Evolutionary conservation across 2,888 invertebrate genomes (phyloP).

Genomic region (Apotomis betuletana): DNA sequence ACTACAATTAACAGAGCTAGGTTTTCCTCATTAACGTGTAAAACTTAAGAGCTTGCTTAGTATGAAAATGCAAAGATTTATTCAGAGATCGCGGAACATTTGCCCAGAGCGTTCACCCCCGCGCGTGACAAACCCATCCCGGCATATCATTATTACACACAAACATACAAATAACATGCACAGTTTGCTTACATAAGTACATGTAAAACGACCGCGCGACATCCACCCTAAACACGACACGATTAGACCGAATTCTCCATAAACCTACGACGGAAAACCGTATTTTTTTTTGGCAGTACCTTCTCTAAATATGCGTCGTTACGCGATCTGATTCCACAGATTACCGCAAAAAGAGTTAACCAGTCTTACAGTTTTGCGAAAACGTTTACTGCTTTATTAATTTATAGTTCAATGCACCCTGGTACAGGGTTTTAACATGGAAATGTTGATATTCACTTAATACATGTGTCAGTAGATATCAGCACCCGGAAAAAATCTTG

Average conservation of each 20-base stretch:
- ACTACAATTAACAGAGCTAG: constrained; percentile 4
- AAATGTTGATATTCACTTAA: not conserved
- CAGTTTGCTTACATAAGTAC: constrained; percentile 40
- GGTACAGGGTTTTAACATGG: not conserved
- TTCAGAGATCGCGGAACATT: constrained; percentile 65
- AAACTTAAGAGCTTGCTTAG: constrained; percentile 23
- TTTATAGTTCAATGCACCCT: constrained; percentile 58
- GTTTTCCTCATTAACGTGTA: constrained; percentile 26
- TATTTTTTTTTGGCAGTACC: constrained; percentile 25
- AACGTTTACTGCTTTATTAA: constrained; percentile 54
- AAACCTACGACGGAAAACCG: not conserved
- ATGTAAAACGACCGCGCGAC: not conserved
- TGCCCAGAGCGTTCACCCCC: constrained; percentile 69
- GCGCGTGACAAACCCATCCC: constrained; percentile 73
- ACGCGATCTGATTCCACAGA: constrained; percentile 61
- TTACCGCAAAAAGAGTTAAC: constrained; percentile 59
- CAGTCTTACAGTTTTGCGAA: constrained; percentile 47
- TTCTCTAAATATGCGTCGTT: constrained; percentile 48
- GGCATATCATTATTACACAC: constrained; percentile 63
- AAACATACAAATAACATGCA: constrained; percentile 48
- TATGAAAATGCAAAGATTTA: constrained; percentile 57
- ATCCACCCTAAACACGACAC: constrained; percentile 17
- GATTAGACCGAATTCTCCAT: constrained; percentile 14
- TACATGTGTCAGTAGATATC: not conserved
- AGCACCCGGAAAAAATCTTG: not conserved